Percentiles rank a stretch among this genome's conserved stretches.
These are phyloP conservation scores for Erebia aethiops DNA, from an alignment of 2,888 invertebrate species.

Conservation along the genomic window DNA sequence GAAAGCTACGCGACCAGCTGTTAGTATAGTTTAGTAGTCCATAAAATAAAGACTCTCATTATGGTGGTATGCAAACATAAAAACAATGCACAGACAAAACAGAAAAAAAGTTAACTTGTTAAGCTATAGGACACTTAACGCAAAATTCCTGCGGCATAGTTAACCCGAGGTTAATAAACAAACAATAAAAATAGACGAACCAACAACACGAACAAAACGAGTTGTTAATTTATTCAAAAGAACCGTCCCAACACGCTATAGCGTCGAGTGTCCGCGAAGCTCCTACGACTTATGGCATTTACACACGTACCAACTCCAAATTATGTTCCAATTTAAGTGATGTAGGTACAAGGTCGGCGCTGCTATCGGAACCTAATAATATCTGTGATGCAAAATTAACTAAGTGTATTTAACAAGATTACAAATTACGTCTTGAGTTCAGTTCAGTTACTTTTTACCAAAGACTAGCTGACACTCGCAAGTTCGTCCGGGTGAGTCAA, in stretches of 20 bases:
- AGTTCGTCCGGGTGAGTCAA: too few relatives aligned
- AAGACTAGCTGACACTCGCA: too few relatives aligned
- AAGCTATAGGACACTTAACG: background rate
- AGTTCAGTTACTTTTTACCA: too few relatives aligned
- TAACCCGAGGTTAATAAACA: slow-evolving; percentile 16
- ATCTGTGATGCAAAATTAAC: too few relatives aligned
- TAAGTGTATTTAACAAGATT: too few relatives aligned
- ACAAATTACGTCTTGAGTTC: too few relatives aligned
- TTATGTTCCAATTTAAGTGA: background rate
- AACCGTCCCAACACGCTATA: slow-evolving; percentile 28
- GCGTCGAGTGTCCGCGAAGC: slow-evolving; percentile 21
- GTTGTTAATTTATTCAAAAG: slow-evolving; percentile 36
- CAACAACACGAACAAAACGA: slow-evolving; percentile 29
- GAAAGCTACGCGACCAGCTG: too few relatives aligned
- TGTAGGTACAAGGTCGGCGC: too few relatives aligned
- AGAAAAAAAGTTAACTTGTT: background rate
- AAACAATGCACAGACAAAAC: background rate
- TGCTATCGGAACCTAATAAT: too few relatives aligned
- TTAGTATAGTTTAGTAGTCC: background rate
- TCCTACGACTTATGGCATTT: slow-evolving; percentile 31
- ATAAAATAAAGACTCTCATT: background rate
- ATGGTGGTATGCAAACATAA: background rate
- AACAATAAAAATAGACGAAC: slow-evolving; percentile 30
- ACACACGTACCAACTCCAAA: slow-evolving; percentile 2
- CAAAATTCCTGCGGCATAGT: slow-evolving; percentile 9